These are phyloP conservation scores for Celastrina argiolus DNA, from an alignment of 2,888 invertebrate genomes.

Conservation along the genomic window DNA sequence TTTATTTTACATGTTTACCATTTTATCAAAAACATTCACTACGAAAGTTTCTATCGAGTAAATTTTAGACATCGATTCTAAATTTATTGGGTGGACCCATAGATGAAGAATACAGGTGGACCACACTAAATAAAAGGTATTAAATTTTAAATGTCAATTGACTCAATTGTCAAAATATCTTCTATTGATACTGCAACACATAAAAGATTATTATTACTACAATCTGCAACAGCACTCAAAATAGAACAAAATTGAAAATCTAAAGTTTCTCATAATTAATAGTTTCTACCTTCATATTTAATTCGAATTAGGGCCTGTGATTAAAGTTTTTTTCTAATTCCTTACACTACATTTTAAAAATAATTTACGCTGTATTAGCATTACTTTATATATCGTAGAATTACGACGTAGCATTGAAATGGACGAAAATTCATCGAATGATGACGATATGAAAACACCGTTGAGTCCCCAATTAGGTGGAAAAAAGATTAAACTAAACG, in stretches of 20 bases:
- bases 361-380: neutral
- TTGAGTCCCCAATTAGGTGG: constrained; percentile 53
- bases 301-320: neutral
- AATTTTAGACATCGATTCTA: too few species aligned
- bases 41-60: too few species aligned
- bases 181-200: neutral
- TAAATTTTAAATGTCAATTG: neutral
- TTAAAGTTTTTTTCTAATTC: too few species aligned
- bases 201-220: too few species aligned
- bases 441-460: constrained; percentile 61
- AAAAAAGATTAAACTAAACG: constrained; percentile 68
- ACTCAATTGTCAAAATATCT: neutral
- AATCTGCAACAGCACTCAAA: neutral
- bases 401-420: constrained; percentile 45
- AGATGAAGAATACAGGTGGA: too few species aligned
- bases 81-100: too few species aligned
- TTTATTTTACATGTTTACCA: too few species aligned
- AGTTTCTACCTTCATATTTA: neutral
- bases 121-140: constrained; percentile 6
- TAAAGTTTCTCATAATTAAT: neutral
- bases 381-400: constrained; percentile 26
- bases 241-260: neutral
- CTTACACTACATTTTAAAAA: neutral
- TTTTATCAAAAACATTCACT: too few species aligned
- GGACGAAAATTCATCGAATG: constrained; percentile 65